Conservation (phyloP, 2,113 vertebrate genomes). For the Eulacestoma nigropectus region DNA sequence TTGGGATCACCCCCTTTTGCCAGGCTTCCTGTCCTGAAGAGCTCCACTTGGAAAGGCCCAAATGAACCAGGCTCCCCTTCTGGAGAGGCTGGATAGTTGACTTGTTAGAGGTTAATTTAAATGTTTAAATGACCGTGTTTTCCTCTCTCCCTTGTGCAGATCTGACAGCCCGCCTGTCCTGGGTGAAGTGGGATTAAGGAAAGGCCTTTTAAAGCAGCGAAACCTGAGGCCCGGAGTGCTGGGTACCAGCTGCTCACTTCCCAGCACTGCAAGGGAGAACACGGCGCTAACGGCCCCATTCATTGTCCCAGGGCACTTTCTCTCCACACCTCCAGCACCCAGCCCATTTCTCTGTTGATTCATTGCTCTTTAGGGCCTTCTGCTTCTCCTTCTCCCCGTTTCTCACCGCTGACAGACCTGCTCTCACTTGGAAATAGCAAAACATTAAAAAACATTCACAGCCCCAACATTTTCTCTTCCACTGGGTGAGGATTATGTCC, state of each 20-base stretch:
- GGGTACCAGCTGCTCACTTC: constrained; percentile 73
- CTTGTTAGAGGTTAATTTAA: constrained; percentile 66
- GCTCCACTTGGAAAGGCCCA: background rate
- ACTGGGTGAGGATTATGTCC: background rate
- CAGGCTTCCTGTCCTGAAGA: constrained; percentile 24
- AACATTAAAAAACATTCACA: background rate
- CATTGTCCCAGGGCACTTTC: background rate
- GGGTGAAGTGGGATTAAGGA: constrained; percentile 84
- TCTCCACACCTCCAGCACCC: background rate
- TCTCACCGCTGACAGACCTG: background rate
- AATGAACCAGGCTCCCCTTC: constrained; percentile 7
- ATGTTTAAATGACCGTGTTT: constrained; percentile 52
- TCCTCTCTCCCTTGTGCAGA: constrained; percentile 58
- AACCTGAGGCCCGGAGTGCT: background rate
- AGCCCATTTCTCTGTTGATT: background rate
- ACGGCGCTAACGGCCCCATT: rapidly evolving
- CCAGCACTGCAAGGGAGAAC: constrained; percentile 51
- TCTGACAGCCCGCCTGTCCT: constrained; percentile 83
- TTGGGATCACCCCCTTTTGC: background rate
- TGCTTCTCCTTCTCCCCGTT: background rate
- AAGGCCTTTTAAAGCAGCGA: background rate
- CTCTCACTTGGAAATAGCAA: background rate
- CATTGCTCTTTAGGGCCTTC: background rate
- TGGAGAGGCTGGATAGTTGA: background rate
- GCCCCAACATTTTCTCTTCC: background rate